Conservation (phyloP, 2,888 invertebrate genomes). For the Cotesia congregata region DNA sequence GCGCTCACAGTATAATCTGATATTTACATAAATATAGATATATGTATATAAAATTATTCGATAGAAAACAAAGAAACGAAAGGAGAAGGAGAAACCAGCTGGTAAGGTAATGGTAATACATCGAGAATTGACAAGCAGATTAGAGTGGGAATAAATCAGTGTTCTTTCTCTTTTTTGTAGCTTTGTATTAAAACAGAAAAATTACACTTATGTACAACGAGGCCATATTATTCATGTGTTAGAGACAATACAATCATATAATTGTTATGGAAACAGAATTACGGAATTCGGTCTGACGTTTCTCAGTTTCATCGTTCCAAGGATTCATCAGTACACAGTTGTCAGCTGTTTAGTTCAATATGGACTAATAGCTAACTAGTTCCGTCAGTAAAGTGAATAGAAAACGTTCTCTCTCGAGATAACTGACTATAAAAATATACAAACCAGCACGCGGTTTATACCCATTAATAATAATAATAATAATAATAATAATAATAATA, state of each 20-base stretch:
- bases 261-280: conserved; percentile 49
- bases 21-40: not conserved
- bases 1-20: not conserved
- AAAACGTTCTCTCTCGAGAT: conserved; percentile 48
- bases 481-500: no score
- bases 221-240: conserved; percentile 1
- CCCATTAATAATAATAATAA: not conserved
- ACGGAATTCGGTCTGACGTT: conserved; percentile 51
- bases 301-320: conserved; percentile 50
- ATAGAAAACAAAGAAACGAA: not conserved
- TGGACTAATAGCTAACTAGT: conserved; percentile 44
- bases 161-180: not conserved
- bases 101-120: not conserved
- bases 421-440: conserved; percentile 32
- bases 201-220: not conserved
- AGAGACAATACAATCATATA: not conserved
- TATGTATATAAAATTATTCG: not conserved
- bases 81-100: not conserved
- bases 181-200: not conserved
- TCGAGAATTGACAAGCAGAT: conserved; percentile 14
- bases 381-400: conserved; percentile 51
- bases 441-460: conserved; percentile 3
- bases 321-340: conserved; percentile 45
- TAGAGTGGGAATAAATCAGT: not conserved
- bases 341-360: conserved; percentile 55